These are phyloP conservation scores for Capitella teleta DNA, from an alignment of 1,140 invertebrate species.

Conservation along the genomic window DNA sequence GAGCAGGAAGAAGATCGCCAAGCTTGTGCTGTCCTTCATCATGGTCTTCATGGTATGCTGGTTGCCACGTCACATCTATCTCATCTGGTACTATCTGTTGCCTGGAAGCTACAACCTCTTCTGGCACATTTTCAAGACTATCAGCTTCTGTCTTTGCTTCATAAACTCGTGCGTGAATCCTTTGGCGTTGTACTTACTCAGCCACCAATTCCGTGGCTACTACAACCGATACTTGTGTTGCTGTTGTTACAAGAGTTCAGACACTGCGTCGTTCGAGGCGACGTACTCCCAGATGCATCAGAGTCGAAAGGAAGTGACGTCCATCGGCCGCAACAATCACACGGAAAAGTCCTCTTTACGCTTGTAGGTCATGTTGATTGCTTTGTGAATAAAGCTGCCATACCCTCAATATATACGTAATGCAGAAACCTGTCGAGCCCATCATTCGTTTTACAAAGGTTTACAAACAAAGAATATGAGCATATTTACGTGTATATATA, in stretches of 20 bases:
- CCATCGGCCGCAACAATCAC: too few relatives aligned
- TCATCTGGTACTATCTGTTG: conserved; percentile 78
- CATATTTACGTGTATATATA: too few relatives aligned
- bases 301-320: too few relatives aligned
- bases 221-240: conserved; percentile 63
- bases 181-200: conserved; percentile 79
- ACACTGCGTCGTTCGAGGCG: neutral
- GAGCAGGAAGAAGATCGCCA: conserved; percentile 76
- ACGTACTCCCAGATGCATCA: too few relatives aligned
- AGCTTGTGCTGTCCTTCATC: conserved; percentile 79
- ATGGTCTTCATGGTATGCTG: conserved; percentile 85
- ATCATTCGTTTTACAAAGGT: too few relatives aligned
- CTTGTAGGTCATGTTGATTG: too few relatives aligned
- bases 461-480: too few relatives aligned
- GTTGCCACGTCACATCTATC: conserved; percentile 70
- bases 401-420: too few relatives aligned
- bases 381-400: too few relatives aligned
- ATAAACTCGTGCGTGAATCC: conserved; percentile 83
- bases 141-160: conserved; percentile 58
- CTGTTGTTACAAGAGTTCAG: neutral
- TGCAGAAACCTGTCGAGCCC: too few relatives aligned
- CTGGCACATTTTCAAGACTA: conserved; percentile 75
- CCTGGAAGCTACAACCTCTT: conserved; percentile 68
- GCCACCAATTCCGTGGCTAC: conserved; percentile 77
- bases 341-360: too few relatives aligned